Percentiles rank a stretch among this genome's conserved stretches.
Conservation (phyloP, 1,140 invertebrate genomes). For the Bombus impatiens region DNA sequence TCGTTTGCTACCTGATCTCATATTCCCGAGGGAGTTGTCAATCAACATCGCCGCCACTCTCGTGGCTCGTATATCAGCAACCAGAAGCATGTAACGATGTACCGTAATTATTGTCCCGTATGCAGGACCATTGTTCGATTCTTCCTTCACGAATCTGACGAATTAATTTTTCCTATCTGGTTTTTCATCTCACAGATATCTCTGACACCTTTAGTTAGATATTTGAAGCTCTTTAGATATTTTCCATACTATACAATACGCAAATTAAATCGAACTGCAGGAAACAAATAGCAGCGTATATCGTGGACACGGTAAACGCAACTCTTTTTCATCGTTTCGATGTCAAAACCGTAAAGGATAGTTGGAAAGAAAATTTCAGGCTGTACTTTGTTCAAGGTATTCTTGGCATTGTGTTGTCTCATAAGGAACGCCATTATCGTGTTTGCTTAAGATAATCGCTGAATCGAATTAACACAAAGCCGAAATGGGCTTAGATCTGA, state of each 20-base stretch:
- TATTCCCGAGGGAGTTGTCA: constrained; percentile 35
- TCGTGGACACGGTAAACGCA: not conserved
- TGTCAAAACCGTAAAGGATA: not conserved
- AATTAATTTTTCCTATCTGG: not conserved
- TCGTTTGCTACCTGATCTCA: constrained; percentile 26
- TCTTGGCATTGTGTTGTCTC: not conserved
- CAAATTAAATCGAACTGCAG: not conserved
- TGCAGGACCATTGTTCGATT: not conserved
- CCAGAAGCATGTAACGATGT: constrained; percentile 22
- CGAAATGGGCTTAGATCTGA: not conserved
- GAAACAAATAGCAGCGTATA: no score
- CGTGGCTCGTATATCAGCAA: not conserved
- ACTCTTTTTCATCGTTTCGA: not conserved
- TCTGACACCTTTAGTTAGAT: not conserved
- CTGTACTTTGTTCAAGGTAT: not conserved
- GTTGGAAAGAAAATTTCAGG: not conserved
- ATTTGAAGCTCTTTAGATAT: not conserved
- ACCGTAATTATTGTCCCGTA: not conserved
- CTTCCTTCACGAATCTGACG: not conserved
- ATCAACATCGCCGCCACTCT: not conserved
- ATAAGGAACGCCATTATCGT: not conserved
- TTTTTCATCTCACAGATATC: no score
- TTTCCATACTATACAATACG: not conserved
- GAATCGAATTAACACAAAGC: not conserved
- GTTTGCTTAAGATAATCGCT: not conserved